Conservation (phyloP, 1,140 invertebrate species). For the Bombus soroeensis region DNA sequence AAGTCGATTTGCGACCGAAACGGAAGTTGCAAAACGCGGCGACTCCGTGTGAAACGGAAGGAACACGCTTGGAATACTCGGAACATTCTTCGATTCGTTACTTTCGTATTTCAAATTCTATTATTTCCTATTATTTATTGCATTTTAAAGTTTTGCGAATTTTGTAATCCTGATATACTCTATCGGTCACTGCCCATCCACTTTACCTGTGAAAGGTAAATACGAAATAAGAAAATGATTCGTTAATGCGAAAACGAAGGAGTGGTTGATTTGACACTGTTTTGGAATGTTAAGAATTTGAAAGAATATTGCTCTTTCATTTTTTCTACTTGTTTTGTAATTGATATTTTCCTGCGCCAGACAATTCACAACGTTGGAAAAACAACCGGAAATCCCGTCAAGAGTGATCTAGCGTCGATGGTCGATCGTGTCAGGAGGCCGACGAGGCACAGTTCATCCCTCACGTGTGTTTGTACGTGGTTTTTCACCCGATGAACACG, state of each 20-base stretch:
- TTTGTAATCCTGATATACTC: background rate
- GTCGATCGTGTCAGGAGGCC: conserved; percentile 38
- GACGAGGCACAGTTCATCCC: conserved; percentile 37
- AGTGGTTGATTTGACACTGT: background rate
- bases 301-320: background rate
- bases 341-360: background rate
- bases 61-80: background rate
- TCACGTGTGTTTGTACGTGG: conserved; percentile 57
- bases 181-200: background rate
- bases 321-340: background rate
- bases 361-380: background rate
- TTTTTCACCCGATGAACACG: conserved; percentile 47
- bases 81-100: background rate
- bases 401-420: conserved; percentile 24
- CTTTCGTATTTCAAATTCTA: background rate
- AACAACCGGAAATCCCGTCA: conserved; percentile 28
- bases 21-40: conserved; percentile 16
- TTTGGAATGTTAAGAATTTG: background rate
- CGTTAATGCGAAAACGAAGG: background rate
- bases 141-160: background rate
- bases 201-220: background rate
- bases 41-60: background rate
- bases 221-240: background rate
- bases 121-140: background rate
- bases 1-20: background rate